Conservation (phyloP, 2,888 invertebrate species). For the Crepidodera aurea region DNA sequence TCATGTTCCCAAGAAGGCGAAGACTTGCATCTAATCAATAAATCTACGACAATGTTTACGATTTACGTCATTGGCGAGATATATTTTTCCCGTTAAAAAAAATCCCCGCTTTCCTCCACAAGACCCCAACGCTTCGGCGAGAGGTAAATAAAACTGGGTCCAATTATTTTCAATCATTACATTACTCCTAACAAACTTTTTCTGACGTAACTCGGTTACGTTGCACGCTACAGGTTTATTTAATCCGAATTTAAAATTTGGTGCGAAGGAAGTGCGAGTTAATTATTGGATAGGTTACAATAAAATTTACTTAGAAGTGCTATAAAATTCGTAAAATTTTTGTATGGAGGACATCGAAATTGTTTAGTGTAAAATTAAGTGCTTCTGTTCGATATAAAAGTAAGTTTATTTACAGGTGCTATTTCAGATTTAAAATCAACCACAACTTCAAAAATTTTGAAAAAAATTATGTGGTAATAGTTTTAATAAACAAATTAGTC, state of each 20-base stretch:
- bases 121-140: constrained; percentile 1
- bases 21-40: constrained; percentile 10
- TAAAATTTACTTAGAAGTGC: too few relatives aligned
- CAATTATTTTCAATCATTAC: constrained; percentile 13
- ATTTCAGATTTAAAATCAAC: too few relatives aligned
- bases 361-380: too few relatives aligned
- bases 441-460: too few relatives aligned
- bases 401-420: too few relatives aligned
- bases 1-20: not conserved
- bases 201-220: not conserved
- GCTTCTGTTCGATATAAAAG: too few relatives aligned
- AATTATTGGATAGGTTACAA: too few relatives aligned
- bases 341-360: too few relatives aligned
- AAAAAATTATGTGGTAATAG: too few relatives aligned
- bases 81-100: not conserved
- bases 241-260: not conserved
- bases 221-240: not conserved
- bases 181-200: not conserved
- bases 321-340: too few relatives aligned
- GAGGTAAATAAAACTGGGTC: constrained; percentile 7
- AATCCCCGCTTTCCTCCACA: constrained; percentile 1
- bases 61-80: constrained; percentile 1
- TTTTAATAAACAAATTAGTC: too few relatives aligned
- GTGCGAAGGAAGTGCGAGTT: not conserved
- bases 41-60: constrained; percentile 11